Evolutionary conservation across 2,888 invertebrate species (phyloP).

Genomic region (Papilio protenor): DNA sequence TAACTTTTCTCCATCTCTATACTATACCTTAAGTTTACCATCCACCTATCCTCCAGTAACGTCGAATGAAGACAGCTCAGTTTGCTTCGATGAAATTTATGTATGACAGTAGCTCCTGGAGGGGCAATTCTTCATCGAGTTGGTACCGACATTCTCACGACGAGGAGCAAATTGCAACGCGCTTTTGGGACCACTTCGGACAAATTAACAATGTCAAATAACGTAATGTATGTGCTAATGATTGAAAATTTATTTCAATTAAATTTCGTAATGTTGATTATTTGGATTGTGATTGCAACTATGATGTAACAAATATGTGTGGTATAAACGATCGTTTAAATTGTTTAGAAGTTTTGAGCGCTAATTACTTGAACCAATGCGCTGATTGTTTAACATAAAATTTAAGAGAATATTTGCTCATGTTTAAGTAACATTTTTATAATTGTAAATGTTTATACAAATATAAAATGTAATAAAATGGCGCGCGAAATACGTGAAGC

Average conservation of each 20-base stretch:
- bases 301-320: not conserved
- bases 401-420: not conserved
- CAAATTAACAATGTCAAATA: constrained; percentile 37
- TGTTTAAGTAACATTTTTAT: not conserved
- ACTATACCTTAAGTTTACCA: too few species aligned
- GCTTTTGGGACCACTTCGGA: constrained; percentile 38
- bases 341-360: too few species aligned
- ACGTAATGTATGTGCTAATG: constrained; percentile 19
- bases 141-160: constrained; percentile 43
- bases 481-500: constrained; percentile 14
- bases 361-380: too few species aligned
- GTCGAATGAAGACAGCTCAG: constrained; percentile 55
- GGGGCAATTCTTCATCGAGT: constrained; percentile 51
- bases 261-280: not conserved
- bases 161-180: constrained; percentile 46
- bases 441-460: not conserved
- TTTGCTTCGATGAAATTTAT: constrained; percentile 57
- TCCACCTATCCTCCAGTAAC: constrained; percentile 51
- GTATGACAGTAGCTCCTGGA: constrained; percentile 55
- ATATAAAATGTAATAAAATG: not conserved
- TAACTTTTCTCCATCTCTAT: too few species aligned
- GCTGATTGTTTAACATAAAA: not conserved
- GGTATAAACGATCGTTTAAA: too few species aligned
- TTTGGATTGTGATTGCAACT: not conserved
- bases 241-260: constrained; percentile 27